Percentiles rank a stretch among this genome's conserved stretches.
Conservation (phyloP, 37 sponge, comb jelly and placozoan species). For the Petrosia ficiformis region DNA sequence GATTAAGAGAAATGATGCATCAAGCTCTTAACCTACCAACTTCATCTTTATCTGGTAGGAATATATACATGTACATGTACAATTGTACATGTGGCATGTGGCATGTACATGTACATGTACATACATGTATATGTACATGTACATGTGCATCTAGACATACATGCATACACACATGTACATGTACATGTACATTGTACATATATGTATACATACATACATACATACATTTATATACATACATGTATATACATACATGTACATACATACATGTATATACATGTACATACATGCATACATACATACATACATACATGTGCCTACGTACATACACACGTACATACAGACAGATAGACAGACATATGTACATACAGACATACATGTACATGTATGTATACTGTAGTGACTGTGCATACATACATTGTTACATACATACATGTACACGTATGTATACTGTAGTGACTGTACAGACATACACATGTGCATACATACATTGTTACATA, state of each 20-base stretch:
- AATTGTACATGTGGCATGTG: neutral
- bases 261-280: no score
- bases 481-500: no score
- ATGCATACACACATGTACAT: neutral
- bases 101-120: conserved; percentile 1
- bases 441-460: neutral
- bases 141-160: no score
- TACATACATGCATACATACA: neutral
- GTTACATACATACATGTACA: no score
- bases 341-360: no score
- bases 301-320: no score
- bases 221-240: neutral
- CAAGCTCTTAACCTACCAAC: conserved; percentile 49
- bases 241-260: no score
- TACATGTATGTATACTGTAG: no score
- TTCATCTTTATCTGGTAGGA: neutral
- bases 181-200: neutral
- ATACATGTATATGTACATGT: neutral
- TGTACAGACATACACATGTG: no score
- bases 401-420: no score
- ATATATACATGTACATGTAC: neutral
- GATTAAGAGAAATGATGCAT: conserved; percentile 60
- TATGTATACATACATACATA: neutral
- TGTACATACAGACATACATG: no score
- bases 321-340: no score